Evolutionary conservation across 2,797 vertebrate species (phyloP).

Genomic region (Lerista edwardsae): DNA sequence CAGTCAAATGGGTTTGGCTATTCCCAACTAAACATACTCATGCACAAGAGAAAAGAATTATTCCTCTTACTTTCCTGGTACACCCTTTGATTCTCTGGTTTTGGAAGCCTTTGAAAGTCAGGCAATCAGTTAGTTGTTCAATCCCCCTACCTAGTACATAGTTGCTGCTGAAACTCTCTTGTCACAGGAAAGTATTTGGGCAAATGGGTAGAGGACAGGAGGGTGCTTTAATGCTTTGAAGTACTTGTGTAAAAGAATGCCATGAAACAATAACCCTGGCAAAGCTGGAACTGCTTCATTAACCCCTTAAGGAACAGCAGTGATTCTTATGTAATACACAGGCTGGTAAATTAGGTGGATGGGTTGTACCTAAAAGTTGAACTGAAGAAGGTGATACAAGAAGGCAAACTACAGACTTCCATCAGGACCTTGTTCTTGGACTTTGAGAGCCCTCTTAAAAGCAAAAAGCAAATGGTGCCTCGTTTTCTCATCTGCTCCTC

Average conservation of each 20-base stretch:
- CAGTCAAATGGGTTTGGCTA: not conserved
- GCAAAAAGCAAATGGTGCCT: not conserved
- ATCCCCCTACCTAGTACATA: not conserved
- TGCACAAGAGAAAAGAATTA: not conserved
- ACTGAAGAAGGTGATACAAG: no score
- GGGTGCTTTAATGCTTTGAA: not conserved
- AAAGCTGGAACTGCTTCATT: not conserved
- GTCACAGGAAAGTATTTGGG: not conserved
- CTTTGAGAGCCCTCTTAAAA: not conserved
- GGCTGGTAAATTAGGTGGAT: not conserved
- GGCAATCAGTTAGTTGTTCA: not conserved
- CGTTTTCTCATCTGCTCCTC: not conserved
- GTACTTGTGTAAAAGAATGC: not conserved
- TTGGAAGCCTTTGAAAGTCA: not conserved
- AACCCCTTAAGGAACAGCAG: not conserved
- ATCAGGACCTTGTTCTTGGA: not conserved
- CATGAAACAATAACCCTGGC: not conserved
- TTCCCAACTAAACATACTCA: not conserved
- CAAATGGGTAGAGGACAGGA: not conserved
- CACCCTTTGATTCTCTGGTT: slow-evolving; percentile 3
- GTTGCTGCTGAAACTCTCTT: not conserved
- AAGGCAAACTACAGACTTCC: no score
- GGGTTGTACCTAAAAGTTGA: not conserved
- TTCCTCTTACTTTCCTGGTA: not conserved
- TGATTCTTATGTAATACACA: not conserved